Evolutionary conservation across 2,888 invertebrate species (phyloP).

Genomic region (Oxyscelio sp.): DNA sequence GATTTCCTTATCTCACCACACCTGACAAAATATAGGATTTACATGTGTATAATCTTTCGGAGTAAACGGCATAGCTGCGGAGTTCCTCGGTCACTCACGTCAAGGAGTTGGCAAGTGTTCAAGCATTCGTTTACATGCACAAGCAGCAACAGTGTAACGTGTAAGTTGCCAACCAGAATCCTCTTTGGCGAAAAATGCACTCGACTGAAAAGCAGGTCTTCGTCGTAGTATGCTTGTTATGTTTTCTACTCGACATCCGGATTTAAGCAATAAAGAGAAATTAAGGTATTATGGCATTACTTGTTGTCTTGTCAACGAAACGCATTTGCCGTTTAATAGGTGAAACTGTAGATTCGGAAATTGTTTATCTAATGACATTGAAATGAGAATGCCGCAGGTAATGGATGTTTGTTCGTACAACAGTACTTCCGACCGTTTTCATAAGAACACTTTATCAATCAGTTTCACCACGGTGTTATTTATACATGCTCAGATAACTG

Average conservation of each 20-base stretch:
- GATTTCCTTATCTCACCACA: slow-evolving; percentile 70
- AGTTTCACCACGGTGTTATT: too few relatives aligned
- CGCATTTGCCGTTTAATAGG: slow-evolving; percentile 11
- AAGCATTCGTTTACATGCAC: slow-evolving; percentile 82
- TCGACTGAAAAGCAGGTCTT: slow-evolving; percentile 74
- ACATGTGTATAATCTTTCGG: slow-evolving; percentile 67
- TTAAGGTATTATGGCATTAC: slow-evolving; percentile 60
- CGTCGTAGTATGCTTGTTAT: slow-evolving; percentile 61
- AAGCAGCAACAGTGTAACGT: slow-evolving; percentile 68
- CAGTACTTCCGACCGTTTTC: too few relatives aligned
- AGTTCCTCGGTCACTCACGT: slow-evolving; percentile 73
- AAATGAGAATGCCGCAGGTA: neutral
- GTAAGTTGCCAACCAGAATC: slow-evolving; percentile 70
- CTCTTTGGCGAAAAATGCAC: slow-evolving; percentile 72
- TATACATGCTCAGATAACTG: too few relatives aligned
- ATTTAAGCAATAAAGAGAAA: slow-evolving; percentile 67
- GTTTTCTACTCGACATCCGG: slow-evolving; percentile 71
- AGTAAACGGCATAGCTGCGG: slow-evolving; percentile 57
- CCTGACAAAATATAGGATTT: slow-evolving; percentile 72
- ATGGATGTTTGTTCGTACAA: neutral
- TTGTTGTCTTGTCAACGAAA: slow-evolving; percentile 57
- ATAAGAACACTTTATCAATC: too few relatives aligned
- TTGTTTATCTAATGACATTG: slow-evolving; percentile 20
- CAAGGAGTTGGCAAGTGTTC: slow-evolving; percentile 83
- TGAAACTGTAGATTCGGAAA: slow-evolving; percentile 26